Percentiles rank a stretch among this genome's conserved stretches.
Conservation (phyloP, 1,140 invertebrate species). For the Pseudoatta argentina region DNA sequence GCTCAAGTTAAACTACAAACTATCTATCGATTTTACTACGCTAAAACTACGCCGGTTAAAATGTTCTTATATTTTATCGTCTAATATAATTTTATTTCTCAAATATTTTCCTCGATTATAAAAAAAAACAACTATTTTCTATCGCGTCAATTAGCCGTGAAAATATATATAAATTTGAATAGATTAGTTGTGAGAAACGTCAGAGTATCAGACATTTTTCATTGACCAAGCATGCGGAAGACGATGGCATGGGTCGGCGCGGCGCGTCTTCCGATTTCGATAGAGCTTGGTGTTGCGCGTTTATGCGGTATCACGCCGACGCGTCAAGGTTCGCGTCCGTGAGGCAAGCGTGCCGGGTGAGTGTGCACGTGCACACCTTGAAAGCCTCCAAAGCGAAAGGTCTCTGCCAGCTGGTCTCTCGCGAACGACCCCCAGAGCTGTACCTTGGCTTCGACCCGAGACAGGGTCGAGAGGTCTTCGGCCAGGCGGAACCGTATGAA, state of each 20-base stretch:
- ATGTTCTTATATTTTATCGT: neutral
- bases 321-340: slow-evolving; percentile 68
- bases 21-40: neutral
- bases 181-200: slow-evolving; percentile 53
- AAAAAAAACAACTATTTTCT: neutral
- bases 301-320: slow-evolving; percentile 76
- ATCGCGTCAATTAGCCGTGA: slow-evolving; percentile 30
- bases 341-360: slow-evolving; percentile 61
- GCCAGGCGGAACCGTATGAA: slow-evolving; percentile 74
- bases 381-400: slow-evolving; percentile 74
- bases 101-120: neutral
- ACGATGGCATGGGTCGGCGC: slow-evolving; percentile 15
- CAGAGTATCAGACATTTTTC: slow-evolving; percentile 49
- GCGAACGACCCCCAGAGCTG: slow-evolving; percentile 65
- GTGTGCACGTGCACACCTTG: slow-evolving; percentile 72
- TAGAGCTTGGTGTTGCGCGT: slow-evolving; percentile 60
- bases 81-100: neutral
- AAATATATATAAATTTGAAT: slow-evolving; percentile 47
- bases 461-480: slow-evolving; percentile 75
- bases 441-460: slow-evolving; percentile 59
- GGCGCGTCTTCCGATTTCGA: slow-evolving; percentile 73
- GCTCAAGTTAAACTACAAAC: neutral
- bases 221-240: slow-evolving; percentile 70
- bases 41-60: neutral
- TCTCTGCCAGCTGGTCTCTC: slow-evolving; percentile 69